A percentile compares a stretch with the other conserved stretches of the same genome.
phyloP scores from a whole-genome alignment of 2,888 invertebrate genomes.

The Pollenia labialis region DNA sequence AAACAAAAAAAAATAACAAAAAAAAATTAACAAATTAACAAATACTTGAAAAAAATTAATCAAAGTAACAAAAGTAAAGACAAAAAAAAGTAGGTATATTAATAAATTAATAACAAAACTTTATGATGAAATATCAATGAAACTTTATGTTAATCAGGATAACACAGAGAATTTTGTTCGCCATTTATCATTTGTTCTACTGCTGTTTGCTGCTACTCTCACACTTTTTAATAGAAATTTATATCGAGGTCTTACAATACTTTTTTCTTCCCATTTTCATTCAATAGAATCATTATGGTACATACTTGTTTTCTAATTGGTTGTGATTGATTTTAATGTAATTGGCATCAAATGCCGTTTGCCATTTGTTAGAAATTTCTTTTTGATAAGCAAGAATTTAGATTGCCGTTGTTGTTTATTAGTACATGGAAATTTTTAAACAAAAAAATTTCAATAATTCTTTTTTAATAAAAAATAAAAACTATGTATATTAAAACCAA shows the following conservation, averaged over 20 bases:
- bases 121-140: slow-evolving; percentile 5
- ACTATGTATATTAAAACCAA: slow-evolving; percentile 3
- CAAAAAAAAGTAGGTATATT: too few relatives aligned
- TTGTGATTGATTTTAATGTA: not conserved
- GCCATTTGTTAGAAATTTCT: not conserved
- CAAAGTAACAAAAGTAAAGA: not conserved
- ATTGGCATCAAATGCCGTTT: not conserved
- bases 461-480: not conserved
- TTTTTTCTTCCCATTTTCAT: not conserved
- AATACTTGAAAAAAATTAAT: not conserved
- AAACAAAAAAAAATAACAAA: not conserved
- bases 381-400: slow-evolving; percentile 52
- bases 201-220: slow-evolving; percentile 46
- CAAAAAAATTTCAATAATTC: not conserved
- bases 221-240: slow-evolving; percentile 9
- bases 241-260: not conserved
- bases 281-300: not conserved
- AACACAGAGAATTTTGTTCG: not conserved
- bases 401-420: slow-evolving; percentile 73
- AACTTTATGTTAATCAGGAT: not conserved
- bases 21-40: not conserved
- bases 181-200: not conserved
- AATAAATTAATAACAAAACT: not conserved
- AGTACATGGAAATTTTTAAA: slow-evolving; percentile 50
- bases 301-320: not conserved